A percentile compares a stretch with the other conserved stretches of the same genome.
Conservation (phyloP, 2,113 vertebrate genomes). For the Mesoclemmys tuberculata region DNA sequence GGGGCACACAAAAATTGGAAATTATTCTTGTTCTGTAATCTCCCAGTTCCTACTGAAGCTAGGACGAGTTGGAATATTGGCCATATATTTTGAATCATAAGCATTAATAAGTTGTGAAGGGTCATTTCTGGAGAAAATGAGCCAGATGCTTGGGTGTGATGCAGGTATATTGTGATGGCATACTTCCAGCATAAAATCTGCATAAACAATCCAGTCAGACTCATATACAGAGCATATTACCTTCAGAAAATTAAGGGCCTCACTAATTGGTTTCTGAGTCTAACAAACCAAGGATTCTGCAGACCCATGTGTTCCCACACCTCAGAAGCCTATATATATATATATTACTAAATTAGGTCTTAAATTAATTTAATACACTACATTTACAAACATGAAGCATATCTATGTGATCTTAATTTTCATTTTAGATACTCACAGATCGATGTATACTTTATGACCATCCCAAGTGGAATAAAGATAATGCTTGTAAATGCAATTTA, state of each 20-base stretch:
- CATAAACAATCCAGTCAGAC: background rate
- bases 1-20: background rate
- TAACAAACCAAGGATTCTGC: background rate
- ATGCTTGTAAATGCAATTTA: background rate
- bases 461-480: background rate
- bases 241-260: background rate
- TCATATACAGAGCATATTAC: background rate
- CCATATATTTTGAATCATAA: background rate
- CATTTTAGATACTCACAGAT: background rate
- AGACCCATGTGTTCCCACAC: background rate
- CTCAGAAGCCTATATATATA: background rate
- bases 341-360: background rate
- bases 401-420: background rate
- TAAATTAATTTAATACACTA: background rate
- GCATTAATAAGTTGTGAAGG: background rate
- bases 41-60: background rate
- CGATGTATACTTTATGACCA: background rate
- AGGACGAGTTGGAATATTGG: background rate
- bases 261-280: background rate
- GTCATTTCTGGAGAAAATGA: background rate
- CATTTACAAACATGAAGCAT: background rate
- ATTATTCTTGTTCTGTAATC: conserved; percentile 13
- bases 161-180: background rate
- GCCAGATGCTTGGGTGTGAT: background rate
- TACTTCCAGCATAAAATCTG: background rate